Evolutionary conservation across 1,140 invertebrate genomes (phyloP).

Genomic region (Fopius arisanus): DNA sequence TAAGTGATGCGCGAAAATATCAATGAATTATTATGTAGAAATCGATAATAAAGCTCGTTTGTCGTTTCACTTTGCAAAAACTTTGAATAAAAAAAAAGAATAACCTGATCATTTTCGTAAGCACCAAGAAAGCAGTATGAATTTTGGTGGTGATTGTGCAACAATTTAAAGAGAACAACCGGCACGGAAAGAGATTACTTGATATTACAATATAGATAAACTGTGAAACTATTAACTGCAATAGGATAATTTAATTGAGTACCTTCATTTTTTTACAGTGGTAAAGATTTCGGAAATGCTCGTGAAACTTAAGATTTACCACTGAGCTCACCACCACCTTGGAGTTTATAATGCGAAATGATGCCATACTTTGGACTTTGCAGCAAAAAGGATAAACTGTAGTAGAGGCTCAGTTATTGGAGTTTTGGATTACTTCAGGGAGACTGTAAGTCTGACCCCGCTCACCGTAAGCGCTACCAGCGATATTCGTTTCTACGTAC

Average conservation of each 20-base stretch:
- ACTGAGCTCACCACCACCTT: constrained; percentile 43
- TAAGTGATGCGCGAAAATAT: background rate
- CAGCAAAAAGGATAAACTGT: background rate
- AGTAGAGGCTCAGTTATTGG: background rate
- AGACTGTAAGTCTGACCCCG: too few relatives aligned
- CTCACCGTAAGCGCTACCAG: too few relatives aligned
- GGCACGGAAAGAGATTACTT: background rate
- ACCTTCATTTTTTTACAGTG: constrained; percentile 57
- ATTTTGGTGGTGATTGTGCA: too few relatives aligned
- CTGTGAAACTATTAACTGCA: too few relatives aligned
- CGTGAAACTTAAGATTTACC: too few relatives aligned
- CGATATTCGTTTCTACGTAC: too few relatives aligned
- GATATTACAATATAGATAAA: too few relatives aligned
- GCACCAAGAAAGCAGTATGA: background rate
- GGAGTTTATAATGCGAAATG: constrained; percentile 54
- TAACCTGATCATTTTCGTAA: background rate
- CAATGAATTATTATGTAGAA: background rate
- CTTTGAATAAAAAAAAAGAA: background rate
- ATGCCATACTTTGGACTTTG: constrained; percentile 55
- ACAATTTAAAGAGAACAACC: background rate
- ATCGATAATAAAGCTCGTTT: background rate
- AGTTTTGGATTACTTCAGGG: too few relatives aligned
- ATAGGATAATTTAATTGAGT: constrained; percentile 33
- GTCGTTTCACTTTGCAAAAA: background rate
- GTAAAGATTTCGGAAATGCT: constrained; percentile 50